Evolutionary conservation across 2,113 vertebrate species (phyloP).

Genomic region (Nothobranchius kuhntae): DNA sequence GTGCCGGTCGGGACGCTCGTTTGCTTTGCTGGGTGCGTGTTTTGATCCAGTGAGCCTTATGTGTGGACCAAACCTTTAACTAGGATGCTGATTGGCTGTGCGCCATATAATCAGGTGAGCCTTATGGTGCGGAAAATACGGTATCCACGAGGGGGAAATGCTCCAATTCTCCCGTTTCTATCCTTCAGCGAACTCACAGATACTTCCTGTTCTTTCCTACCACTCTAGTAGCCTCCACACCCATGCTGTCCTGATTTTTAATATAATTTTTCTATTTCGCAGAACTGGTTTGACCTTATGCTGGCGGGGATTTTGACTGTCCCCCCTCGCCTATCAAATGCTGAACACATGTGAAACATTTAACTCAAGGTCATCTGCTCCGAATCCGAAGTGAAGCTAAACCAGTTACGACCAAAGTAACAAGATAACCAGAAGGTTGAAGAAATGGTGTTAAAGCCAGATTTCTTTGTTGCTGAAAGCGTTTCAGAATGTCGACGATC

Average conservation of each 20-base stretch:
- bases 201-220: conserved; percentile 11
- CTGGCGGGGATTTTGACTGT: conserved; percentile 9
- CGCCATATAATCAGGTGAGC: too few relatives aligned
- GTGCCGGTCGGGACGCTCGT: too few relatives aligned
- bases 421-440: conserved; percentile 5
- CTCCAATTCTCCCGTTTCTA: conserved; percentile 70
- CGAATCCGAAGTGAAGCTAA: neutral
- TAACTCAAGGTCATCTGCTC: conserved; percentile 40
- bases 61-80: too few relatives aligned
- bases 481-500: conserved; percentile 26
- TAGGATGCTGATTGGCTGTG: too few relatives aligned
- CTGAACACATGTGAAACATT: neutral
- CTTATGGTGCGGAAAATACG: too few relatives aligned
- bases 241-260: conserved; percentile 43
- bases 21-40: too few relatives aligned
- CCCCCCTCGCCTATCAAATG: conserved; percentile 34
- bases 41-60: too few relatives aligned
- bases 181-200: conserved; percentile 53
- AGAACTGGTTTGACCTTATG: conserved; percentile 52
- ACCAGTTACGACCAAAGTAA: too few relatives aligned
- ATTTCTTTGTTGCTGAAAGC: conserved; percentile 33
- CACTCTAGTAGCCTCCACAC: conserved; percentile 13
- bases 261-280: conserved; percentile 16
- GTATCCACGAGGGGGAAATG: conserved; percentile 58
- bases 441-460: conserved; percentile 15